Evolutionary conservation across 2,113 vertebrate species (phyloP), one percentile per base, ranked within the genome.

Genomic region (Ancistrus triradiatus): DNA sequence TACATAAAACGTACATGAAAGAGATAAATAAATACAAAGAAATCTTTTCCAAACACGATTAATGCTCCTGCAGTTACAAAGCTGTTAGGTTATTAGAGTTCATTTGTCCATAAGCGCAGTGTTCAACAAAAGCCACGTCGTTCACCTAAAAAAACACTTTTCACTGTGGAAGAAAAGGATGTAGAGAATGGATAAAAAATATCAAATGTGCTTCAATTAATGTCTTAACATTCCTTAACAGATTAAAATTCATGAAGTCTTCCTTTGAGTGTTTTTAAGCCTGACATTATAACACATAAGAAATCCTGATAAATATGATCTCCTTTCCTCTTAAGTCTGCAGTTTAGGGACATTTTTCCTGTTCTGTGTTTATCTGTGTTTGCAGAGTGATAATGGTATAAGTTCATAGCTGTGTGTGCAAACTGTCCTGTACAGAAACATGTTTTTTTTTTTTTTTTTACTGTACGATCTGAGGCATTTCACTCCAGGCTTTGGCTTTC

Each of bases 401-500:
- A n/a, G n/a, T n/a, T n/a, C 7, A 17, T 33, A 19, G 38, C 19
- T n/a, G 25, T 35, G 33, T 28, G 56, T 50, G 50, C 40, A 55
- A 57, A 59, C 56, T 8, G 38, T 70, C 27, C 24, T 33, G 51
- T 17, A 24, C n/a, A n/a, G n/a, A n/a, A n/a, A n/a, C n/a, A n/a
- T n/a, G n/a, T n/a, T n/a, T n/a, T n/a, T n/a, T n/a, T n/a, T n/a
- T n/a, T 22, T 19, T 13, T 37, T 11, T 18, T 85, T 81, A 91
- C 78, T 95, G 86, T 28, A 92, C 90, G 1, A 83, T 88, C 72
- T 95, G 90, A 4, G 90, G 83, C 85, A 92, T 93, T 61, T 92
- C 89, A 27, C 91, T 96, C 93, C 94, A 97, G 4, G 92, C 93
- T 82, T 96, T 90, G 76, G 93, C 88, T 79, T 97, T 98, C 81